Conservation (phyloP, 2,797 vertebrate species). For the Dallia pectoralis region DNA sequence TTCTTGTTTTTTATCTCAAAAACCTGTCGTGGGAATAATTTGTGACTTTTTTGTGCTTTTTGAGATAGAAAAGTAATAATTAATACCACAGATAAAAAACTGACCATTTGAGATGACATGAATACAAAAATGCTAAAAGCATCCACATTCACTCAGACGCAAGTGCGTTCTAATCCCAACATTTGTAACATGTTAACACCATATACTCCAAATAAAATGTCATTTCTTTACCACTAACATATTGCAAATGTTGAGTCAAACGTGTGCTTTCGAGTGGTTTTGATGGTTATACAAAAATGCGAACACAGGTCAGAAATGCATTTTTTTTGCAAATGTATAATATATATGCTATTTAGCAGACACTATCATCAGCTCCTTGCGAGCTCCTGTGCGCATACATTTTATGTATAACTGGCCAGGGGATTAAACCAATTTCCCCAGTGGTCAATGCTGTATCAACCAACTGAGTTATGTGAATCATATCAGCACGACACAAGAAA, state of each 20-base stretch:
- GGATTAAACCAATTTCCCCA: too few relatives aligned
- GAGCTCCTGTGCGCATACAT: too few relatives aligned
- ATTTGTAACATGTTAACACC: slow-evolving; percentile 65
- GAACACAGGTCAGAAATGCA: slow-evolving; percentile 21
- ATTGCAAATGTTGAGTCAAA: slow-evolving; percentile 51
- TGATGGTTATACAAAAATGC: slow-evolving; percentile 3
- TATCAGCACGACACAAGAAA: too few relatives aligned
- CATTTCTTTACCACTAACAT: slow-evolving; percentile 52
- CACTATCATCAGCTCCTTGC: too few relatives aligned
- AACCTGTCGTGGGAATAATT: slow-evolving; percentile 27
- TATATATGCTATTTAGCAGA: too few relatives aligned
- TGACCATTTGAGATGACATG: slow-evolving; percentile 64
- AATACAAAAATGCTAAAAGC: slow-evolving; percentile 60
- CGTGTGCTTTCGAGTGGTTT: slow-evolving; percentile 53
- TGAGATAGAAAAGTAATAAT: slow-evolving; percentile 25
- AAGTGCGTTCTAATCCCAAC: slow-evolving; percentile 77
- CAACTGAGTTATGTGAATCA: too few relatives aligned
- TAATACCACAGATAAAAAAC: slow-evolving; percentile 37
- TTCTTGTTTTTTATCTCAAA: slow-evolving; percentile 27
- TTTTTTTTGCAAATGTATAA: slow-evolving; percentile 16
- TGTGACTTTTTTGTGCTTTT: slow-evolving; percentile 47
- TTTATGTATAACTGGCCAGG: too few relatives aligned
- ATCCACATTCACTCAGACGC: slow-evolving; percentile 77
- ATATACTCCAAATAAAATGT: slow-evolving; percentile 48
- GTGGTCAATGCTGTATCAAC: too few relatives aligned